Evolutionary conservation across 2,113 vertebrate species (phyloP), one percentile per base, ranked within the genome.

Genomic region (Anarrhichthys ocellatus): DNA sequence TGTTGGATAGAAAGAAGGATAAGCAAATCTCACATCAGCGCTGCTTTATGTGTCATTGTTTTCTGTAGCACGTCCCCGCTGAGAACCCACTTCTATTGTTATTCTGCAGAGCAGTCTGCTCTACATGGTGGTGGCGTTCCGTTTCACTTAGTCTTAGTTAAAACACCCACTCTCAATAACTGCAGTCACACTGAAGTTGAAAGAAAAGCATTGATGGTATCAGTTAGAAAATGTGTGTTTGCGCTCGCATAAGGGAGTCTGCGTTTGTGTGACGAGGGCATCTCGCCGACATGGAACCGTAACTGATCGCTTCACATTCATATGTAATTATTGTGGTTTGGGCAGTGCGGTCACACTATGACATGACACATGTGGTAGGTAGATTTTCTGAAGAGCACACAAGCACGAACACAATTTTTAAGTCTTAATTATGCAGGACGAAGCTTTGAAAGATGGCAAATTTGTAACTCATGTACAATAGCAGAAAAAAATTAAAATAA

Each of bases 131-230:
- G 81, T 65, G 68, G 29, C 64, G 76, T 89, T 90, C 85, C 80
- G 71, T 88, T 89, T 84, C 76, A 88, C 82, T 86, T 54, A 65
- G 81, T 84, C 86, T 88, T 82, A 73, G 83, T 66, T 86, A 50
- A 76, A 81, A 87, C 86, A 80, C 84, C 82, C 86, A 85, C 88
- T 88, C 73, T 76, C 69, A 86, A 66, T 82, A 83, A 76, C 67
- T 52, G 65, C 29, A 74, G 79, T 76, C 86, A 73, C 78, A 73
- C 73, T 50, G 50, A 78, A 46, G 89, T 38, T 63, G 75, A 36
- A 67, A 66, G 65, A 80, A 81, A 78, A 62, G 27, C 81, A 65
- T n/a, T 27, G 80, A 73, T 80, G 67, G 81, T 75, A 86, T 90
- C 81, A 59, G 76, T 71, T 24, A 22, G 66, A 83, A 84, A 84